Percentiles rank a stretch among this genome's conserved stretches.
These are phyloP conservation scores for Empidonax alnorum DNA, from an alignment of 2,113 vertebrate species.

Conservation along the genomic window DNA sequence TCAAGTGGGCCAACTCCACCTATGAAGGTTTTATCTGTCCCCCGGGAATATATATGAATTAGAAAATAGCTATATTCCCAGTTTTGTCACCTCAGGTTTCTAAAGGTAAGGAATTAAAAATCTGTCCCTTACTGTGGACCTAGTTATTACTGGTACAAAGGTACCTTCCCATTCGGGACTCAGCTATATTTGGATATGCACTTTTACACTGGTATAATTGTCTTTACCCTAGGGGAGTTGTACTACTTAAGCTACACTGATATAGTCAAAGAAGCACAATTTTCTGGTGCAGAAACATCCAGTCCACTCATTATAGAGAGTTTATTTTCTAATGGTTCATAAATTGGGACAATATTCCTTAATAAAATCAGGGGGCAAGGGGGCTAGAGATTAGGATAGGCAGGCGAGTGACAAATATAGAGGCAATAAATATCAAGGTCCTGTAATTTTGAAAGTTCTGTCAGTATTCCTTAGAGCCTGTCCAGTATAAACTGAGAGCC, in stretches of 20 bases:
- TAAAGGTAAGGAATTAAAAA: slow-evolving; percentile 26
- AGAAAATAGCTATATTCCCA: not conserved
- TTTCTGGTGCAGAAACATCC: slow-evolving; percentile 31
- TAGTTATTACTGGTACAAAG: slow-evolving; percentile 51
- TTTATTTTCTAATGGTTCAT: slow-evolving; percentile 8
- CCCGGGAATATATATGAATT: not conserved
- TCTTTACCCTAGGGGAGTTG: slow-evolving; percentile 58
- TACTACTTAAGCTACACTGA: slow-evolving; percentile 55
- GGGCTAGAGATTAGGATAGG: not conserved
- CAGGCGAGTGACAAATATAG: not conserved
- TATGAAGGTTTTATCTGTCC: not conserved
- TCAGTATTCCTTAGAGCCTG: not conserved
- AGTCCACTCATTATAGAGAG: not conserved
- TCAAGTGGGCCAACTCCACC: not conserved
- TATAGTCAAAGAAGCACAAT: slow-evolving; percentile 33
- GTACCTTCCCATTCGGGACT: not conserved
- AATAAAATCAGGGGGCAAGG: not conserved
- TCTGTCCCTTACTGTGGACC: slow-evolving; percentile 32
- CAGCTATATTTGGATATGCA: slow-evolving; percentile 53
- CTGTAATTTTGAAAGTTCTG: not conserved
- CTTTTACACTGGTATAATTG: slow-evolving; percentile 65
- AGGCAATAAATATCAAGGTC: not conserved
- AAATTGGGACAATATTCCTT: slow-evolving; percentile 16
- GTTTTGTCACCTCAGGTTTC: slow-evolving; percentile 11
- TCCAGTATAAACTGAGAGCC: rapidly evolving